These are phyloP conservation scores for Anastrepha obliqua DNA, from an alignment of 1,140 invertebrate species.

Conservation along the genomic window DNA sequence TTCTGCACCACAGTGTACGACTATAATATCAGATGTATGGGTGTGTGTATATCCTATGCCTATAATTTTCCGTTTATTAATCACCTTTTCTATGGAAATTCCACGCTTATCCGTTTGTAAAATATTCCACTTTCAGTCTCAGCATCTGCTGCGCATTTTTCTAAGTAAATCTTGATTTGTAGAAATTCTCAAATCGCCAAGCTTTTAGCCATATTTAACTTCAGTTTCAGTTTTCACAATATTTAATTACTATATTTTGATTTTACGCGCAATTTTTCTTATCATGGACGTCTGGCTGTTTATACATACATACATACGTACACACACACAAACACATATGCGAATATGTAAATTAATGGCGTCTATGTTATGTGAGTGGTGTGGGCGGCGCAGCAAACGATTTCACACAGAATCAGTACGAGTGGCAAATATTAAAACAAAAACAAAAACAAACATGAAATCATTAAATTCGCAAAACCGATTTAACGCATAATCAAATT, in stretches of 20 bases:
- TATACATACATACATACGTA: neutral
- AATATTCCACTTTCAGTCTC: neutral
- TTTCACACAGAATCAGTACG: neutral
- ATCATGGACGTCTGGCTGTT: neutral
- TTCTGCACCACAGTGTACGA: too few species aligned
- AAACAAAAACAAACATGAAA: neutral
- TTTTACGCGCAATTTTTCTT: conserved; percentile 49
- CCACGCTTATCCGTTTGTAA: neutral
- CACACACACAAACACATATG: neutral
- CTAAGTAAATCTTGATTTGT: neutral
- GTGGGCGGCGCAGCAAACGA: neutral
- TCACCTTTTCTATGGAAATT: conserved; percentile 44
- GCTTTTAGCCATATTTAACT: neutral
- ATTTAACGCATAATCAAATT: neutral
- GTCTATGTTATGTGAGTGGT: neutral
- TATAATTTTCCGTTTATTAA: neutral
- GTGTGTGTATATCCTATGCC: too few species aligned
- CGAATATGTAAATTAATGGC: neutral
- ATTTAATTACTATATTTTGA: conserved; percentile 8
- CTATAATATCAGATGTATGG: too few species aligned
- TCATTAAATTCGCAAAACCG: neutral
- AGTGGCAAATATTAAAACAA: neutral
- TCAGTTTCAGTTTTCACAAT: neutral
- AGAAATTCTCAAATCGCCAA: neutral
- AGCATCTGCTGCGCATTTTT: neutral